A percentile compares a stretch with the other conserved stretches of the same genome.
Conservation (phyloP, 2,797 vertebrate genomes). For the Microcaecilia unicolor region DNA sequence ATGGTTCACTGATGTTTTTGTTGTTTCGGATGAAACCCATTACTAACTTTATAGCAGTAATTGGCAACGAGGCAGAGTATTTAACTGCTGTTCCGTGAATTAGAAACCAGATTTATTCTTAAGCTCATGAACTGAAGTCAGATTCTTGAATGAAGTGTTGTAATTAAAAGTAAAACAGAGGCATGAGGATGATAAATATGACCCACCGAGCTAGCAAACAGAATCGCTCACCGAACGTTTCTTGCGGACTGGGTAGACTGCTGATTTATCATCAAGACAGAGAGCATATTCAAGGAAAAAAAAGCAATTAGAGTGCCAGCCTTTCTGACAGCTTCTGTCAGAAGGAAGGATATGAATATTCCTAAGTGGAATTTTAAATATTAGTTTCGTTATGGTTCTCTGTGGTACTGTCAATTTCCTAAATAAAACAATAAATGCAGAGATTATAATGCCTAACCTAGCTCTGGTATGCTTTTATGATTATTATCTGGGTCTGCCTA, state of each 20-base stretch:
- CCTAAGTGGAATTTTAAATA: conserved; percentile 24
- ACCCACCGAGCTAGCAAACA: conserved; percentile 5
- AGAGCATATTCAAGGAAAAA: conserved; percentile 26
- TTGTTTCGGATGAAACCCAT: conserved; percentile 9
- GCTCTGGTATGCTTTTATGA: too few relatives aligned
- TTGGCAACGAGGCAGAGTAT: conserved; percentile 28
- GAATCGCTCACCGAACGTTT: conserved; percentile 26
- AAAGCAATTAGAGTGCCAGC: conserved; percentile 29
- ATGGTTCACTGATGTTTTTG: conserved; percentile 20
- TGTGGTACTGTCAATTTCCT: conserved; percentile 13
- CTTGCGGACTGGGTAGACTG: conserved; percentile 16
- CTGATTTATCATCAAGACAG: conserved; percentile 42
- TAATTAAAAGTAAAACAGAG: conserved; percentile 45
- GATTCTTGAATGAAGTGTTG: conserved; percentile 35
- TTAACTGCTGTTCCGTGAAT: conserved; percentile 33
- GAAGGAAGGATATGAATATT: conserved; percentile 34
- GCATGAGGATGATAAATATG: conserved; percentile 34
- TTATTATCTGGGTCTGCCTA: too few relatives aligned
- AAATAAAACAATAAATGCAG: conserved; percentile 8
- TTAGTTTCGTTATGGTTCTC: conserved; percentile 20
- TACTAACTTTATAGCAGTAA: conserved; percentile 23
- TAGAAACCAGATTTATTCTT: conserved; percentile 43
- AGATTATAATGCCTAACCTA: conserved; percentile 19
- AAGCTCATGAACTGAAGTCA: conserved; percentile 36
- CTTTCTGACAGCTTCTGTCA: conserved; percentile 34